Base-by-base conservation (phyloP, 2,113 vertebrate genomes). In the Corydoras sp. region DNA sequence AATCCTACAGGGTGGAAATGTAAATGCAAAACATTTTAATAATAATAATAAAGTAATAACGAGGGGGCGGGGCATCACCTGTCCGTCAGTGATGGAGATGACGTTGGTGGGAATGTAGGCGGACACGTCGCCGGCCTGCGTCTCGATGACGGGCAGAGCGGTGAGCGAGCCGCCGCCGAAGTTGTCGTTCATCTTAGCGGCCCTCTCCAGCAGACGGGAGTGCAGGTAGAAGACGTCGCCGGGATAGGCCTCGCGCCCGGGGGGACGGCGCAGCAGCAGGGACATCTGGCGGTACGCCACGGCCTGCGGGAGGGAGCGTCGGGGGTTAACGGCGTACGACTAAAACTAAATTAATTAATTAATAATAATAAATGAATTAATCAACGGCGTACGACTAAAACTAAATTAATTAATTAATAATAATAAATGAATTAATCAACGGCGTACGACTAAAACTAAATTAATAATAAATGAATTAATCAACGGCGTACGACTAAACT, bases 211-310 rank as follows among this genome's bases (percentile, higher is more conserved):
- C 81, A 99, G 90, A 62, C 96, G 95, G 2, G 97, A 99, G 87
- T 99, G 97, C 60, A 99, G 89, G 86, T 98, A 99, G 89, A 99
- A 99, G 66, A 99, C 97, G 15, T 99, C 97, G 1, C 97, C 96
- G 0, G 97, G 96, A 77, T 99, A 99, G 60, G 97, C 97, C 80
- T 99, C 97, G 0, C 96, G 94, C 51, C 96, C 97, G 0, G 97
- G 97, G 9, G 97, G 97, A 12, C 96, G 95, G 76, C 96, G 95
- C 79, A 99, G 92, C 87, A 99, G 84, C 85, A 99, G 88, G 18
- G 97, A 99, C 97, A 99, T 99, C 86, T 99, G 97, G 71, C 97
- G 96, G 73, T 98, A 99, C 77, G 96, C 96, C 18, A 98, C 97
- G 11, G 97, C 97, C 97, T 99, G 69, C 0, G 69, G 8, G 61